A percentile compares a stretch with the other conserved stretches of the same genome.
Evolutionary conservation across 2,797 vertebrate species (phyloP).

Genomic region (Hypotaenidia philippensis): DNA sequence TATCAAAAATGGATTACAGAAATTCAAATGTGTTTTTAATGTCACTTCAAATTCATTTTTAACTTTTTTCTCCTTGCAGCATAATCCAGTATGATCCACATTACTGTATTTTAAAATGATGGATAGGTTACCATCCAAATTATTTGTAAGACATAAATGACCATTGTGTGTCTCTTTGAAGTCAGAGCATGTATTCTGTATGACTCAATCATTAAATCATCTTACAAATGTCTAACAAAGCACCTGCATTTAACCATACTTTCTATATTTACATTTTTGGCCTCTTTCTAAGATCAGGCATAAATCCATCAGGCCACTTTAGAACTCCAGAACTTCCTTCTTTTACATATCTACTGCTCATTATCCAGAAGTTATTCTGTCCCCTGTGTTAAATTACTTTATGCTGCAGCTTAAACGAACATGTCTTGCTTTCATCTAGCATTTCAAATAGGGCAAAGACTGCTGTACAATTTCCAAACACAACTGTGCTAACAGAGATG

Average conservation of each 20-base stretch:
- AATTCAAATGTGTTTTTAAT: conserved; percentile 60
- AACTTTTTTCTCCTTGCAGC: background rate
- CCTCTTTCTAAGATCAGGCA: conserved; percentile 63
- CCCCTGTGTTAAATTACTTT: conserved; percentile 91
- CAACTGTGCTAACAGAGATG: conserved; percentile 99
- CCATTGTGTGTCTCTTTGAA: conserved; percentile 65
- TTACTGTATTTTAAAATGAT: conserved; percentile 61
- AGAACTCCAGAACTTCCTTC: conserved; percentile 78
- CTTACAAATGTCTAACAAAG: conserved; percentile 62
- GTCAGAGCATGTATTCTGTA: conserved; percentile 56
- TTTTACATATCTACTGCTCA: conserved; percentile 88
- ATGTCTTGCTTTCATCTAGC: conserved; percentile 92
- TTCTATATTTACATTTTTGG: conserved; percentile 66
- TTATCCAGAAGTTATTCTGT: conserved; percentile 91
- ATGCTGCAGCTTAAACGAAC: conserved; percentile 91
- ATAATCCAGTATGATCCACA: conserved; percentile 64
- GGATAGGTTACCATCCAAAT: conserved; percentile 64
- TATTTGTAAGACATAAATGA: conserved; percentile 64
- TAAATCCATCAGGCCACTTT: conserved; percentile 72
- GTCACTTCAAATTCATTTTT: conserved; percentile 47
- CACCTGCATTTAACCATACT: conserved; percentile 54
- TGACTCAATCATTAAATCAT: conserved; percentile 69
- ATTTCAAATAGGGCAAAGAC: conserved; percentile 94
- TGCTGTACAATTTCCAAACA: conserved; percentile 96
- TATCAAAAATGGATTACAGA: conserved; percentile 54